Evolutionary conservation across 92 coral and sea anemone species (phyloP).

Genomic region (Galaxea fascicularis): DNA sequence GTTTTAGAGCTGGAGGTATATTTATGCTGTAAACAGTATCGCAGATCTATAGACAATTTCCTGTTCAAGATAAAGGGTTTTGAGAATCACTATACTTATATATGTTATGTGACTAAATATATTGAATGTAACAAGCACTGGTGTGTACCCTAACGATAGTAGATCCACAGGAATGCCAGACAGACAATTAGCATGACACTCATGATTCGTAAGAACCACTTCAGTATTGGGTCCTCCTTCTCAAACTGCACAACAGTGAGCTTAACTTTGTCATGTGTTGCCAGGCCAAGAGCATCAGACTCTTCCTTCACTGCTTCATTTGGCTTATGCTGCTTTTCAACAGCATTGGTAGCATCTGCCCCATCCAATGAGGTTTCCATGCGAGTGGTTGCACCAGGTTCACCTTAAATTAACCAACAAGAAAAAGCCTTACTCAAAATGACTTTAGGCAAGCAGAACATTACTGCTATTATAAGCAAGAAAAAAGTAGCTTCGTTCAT

Average conservation of each 20-base stretch:
- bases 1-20: too few species aligned
- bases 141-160: slow-evolving; percentile 28
- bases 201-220: slow-evolving; percentile 76
- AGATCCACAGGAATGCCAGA: slow-evolving; percentile 74
- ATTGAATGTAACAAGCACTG: background rate
- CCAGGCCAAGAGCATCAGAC: background rate
- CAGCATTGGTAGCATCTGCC: background rate
- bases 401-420: background rate
- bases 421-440: too few species aligned
- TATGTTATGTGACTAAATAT: background rate
- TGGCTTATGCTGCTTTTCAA: slow-evolving; percentile 3
- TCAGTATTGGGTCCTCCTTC: slow-evolving; percentile 66
- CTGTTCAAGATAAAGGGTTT: too few species aligned
- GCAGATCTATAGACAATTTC: too few species aligned
- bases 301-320: slow-evolving; percentile 8
- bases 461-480: too few species aligned
- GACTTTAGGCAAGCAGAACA: too few species aligned
- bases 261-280: slow-evolving; percentile 60
- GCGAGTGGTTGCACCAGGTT: slow-evolving; percentile 28
- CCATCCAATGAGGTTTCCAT: slow-evolving; percentile 37
- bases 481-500: too few species aligned
- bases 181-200: slow-evolving; percentile 67
- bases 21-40: too few species aligned
- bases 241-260: slow-evolving; percentile 71
- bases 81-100: too few species aligned